Evolutionary conservation across 2,797 vertebrate genomes (phyloP), one percentile per base, ranked within the genome.

Genomic region (Balearica regulorum): DNA sequence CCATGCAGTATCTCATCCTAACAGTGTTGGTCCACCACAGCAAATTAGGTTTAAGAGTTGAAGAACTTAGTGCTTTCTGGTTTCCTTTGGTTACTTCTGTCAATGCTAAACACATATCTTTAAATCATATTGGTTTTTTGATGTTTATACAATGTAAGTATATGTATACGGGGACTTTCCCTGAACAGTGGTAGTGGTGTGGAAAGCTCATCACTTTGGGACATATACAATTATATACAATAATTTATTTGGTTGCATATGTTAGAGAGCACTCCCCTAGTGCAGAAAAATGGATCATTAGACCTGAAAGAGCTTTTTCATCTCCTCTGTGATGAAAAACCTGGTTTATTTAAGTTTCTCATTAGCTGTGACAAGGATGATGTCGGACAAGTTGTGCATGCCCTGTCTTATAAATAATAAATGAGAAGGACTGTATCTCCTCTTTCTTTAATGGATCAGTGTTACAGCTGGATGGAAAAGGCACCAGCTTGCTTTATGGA

Each of bases 381-480:
- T 91, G 82, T 94, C 87, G 93, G 60, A 89, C 3, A 81, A 86
- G 35, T 62, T 53, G n/a, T 68, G 65, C 41, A 18, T 89, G 22
- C 16, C 16, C 48, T 83, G 29, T 78, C 46, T 78, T 33, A 70
- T 88, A 91, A 87, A 95, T 92, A 87, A 92, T 75, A 89, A 76
- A 92, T 57, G 39, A 89, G 39, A 89, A 85, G 29, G 43, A 62
- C 19, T 31, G 33, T 22, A 8, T 48, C 21, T 87, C 8, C 41
- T 83, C 43, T 93, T 83, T 82, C 75, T 69, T 20, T 96, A 92
- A 95, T 94, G 93, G 76, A 88, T 81, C 68, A 22, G 16, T n/a
- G 11, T 44, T 78, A 78, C 16, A 75, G 61, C 41, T 61, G n/a
- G 60, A 85, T 77, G 46, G 29, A 93, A 93, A 61, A 83, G 25